Base-by-base conservation (phyloP, 2,888 invertebrate species). In the Lasiommata megera region DNA sequence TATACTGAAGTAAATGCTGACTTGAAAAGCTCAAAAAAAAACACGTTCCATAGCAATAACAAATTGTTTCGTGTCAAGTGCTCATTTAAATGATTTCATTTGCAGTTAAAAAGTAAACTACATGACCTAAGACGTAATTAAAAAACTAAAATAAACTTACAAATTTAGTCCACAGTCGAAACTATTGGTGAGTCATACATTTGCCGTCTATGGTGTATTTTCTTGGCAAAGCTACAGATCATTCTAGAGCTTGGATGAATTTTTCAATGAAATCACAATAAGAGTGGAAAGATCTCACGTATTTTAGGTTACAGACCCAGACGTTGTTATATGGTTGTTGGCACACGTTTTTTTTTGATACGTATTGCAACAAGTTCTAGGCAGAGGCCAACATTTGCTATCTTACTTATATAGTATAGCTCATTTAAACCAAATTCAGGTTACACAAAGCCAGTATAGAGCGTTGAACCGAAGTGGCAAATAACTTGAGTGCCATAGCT, bases 181-280 rank as follows among this genome's bases (percentile, higher is more conserved):
- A 6, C 11, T 6, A 43, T 6, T 46, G 46, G 36, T 14, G 50
- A 28, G 12, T 38, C 36, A 48, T n/a, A n/a, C n/a, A n/a, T 36
- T 36, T 9, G 36, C 28, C 38, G n/a, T 38, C 6, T 37, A 14
- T 11, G 37, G 50, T 37, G 50, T 18, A 7, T 38, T 50, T 28
- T 38, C 28, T 51, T 59, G 58, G 58, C 58, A 59, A 38, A 14
- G 31, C 14, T 46, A 44, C 54, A 29, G 34, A 34, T 58, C 46
- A 29, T 43, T 43, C 9, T 16, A 55, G 31, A 38, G 23, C 16
- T 37, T 51, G 12, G 8, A 31, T 9, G 40, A 34, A 46, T 52
- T 52, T 31, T 38, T 56, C 50, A 56, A 56, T 50, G 50, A 48
- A 29, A 12, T 37, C 28, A 16, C 28, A n/a, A 16, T 31, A 43